Evolutionary conservation across 1,140 invertebrate genomes (phyloP), one percentile per base, ranked within the genome.

Genomic region (Calephelis virginiensis): DNA sequence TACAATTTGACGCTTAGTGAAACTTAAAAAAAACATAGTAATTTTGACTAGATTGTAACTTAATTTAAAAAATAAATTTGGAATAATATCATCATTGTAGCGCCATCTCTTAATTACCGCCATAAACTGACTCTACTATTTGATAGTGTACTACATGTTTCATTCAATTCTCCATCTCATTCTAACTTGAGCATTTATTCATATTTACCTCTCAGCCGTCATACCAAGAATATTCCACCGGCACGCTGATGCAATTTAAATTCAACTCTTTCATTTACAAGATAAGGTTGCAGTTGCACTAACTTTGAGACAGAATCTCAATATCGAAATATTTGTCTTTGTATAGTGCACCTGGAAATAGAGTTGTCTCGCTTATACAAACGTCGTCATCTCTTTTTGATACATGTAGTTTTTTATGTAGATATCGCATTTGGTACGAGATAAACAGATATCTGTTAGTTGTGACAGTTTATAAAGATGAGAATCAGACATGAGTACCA

Each of bases 261-360:
- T 80, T 74, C 76, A 83, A 83, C 84, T 77, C 76, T 89, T 75
- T 68, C 45, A 2, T 62, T 50, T 10, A 73, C 17, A 61, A 59
- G 68, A 84, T 90, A 90, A 85, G 81, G 85, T 80, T 89, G 88
- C 88, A 90, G 69, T 86, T 88, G 81, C 76, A 87, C 77, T 87
- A 77, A 73, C 79, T 72, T 71, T 80, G 48, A 75, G 56, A 17
- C 43, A 50, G 61, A 61, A 69, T 63, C 38, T 69, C 62, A n/a
- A 50, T 72, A 73, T 65, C 50, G 63, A 66, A 73, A 71, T 65
- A 73, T 76, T 85, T 81, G 70, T 75, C 67, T 69, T 61, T 69
- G 71, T 71, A 72, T 79, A 79, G 78, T 89, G 84, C 81, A 88
- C 77, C 78, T 80, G 76, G 75, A 84, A 85, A 86, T 83, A 82